Percentiles rank a stretch among this genome's conserved stretches.
phyloP scores from a whole-genome alignment of 2,888 invertebrate species.

The Suillia variegata region DNA sequence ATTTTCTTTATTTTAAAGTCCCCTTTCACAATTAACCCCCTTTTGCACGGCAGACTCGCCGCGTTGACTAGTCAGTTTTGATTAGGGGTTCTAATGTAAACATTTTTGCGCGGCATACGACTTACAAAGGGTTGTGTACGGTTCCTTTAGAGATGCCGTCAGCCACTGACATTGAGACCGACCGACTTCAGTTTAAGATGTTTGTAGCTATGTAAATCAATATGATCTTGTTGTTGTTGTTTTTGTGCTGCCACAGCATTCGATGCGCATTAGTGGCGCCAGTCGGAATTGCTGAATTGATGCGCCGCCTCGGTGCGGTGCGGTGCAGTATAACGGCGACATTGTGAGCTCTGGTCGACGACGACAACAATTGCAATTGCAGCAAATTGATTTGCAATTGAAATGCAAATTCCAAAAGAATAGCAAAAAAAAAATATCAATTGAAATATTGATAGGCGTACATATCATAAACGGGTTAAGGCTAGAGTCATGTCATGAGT shows the following conservation, averaged over 20 bases:
- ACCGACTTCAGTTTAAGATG: background rate
- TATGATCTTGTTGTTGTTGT: background rate
- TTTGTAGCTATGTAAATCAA: background rate
- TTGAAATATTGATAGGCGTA: background rate
- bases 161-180: conserved; percentile 1
- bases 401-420: background rate
- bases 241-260: too few species aligned
- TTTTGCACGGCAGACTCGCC: background rate
- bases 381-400: conserved; percentile 1
- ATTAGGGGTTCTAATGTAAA: background rate
- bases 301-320: background rate
- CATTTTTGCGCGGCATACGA: too few species aligned
- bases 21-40: background rate
- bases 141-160: background rate
- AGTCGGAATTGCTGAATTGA: background rate
- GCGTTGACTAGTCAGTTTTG: background rate
- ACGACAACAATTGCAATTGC: background rate
- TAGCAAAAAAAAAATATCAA: background rate
- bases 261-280: background rate
- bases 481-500: too few species aligned
- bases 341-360: background rate
- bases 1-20: background rate
- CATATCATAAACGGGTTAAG: too few species aligned
- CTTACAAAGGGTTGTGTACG: too few species aligned
- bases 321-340: background rate